Percentiles rank a stretch among this genome's conserved stretches.
These are phyloP conservation scores for Meleagris gallopavo DNA, from an alignment of 2,113 vertebrate species.

Conservation along the genomic window DNA sequence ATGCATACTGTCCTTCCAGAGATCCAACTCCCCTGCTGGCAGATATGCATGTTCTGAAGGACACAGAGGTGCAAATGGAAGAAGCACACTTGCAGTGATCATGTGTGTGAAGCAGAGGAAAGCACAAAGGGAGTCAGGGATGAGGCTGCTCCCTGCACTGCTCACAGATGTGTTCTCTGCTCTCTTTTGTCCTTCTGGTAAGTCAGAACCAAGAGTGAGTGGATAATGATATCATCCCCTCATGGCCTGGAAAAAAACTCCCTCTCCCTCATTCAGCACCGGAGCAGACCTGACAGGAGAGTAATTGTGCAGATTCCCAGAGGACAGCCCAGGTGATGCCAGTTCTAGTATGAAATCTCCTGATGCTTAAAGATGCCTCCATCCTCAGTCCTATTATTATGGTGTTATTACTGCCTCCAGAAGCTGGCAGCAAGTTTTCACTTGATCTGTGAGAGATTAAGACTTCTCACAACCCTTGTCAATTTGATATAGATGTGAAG, in stretches of 20 bases:
- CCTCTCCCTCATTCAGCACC: background rate
- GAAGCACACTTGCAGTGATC: background rate
- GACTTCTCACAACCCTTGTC: background rate
- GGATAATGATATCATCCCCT: background rate
- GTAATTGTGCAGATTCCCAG: background rate
- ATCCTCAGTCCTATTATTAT: background rate
- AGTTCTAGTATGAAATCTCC: background rate
- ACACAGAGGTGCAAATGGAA: background rate
- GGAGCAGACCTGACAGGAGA: background rate
- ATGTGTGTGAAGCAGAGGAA: background rate
- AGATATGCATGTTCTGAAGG: rapidly evolving
- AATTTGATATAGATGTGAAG: background rate
- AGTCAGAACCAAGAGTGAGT: background rate
- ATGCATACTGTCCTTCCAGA: background rate
- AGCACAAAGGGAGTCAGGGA: background rate
- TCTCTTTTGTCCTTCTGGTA: background rate
- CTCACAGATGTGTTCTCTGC: background rate
- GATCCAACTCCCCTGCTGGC: background rate
- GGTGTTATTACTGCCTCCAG: background rate
- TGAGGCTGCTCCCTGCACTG: background rate
- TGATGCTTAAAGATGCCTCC: background rate
- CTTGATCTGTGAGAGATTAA: background rate
- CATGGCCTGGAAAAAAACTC: background rate
- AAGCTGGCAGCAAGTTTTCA: background rate
- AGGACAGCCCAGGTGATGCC: background rate